Evolutionary conservation across 2,888 invertebrate species (phyloP).

Genomic region (Hydropsyche betteni): DNA sequence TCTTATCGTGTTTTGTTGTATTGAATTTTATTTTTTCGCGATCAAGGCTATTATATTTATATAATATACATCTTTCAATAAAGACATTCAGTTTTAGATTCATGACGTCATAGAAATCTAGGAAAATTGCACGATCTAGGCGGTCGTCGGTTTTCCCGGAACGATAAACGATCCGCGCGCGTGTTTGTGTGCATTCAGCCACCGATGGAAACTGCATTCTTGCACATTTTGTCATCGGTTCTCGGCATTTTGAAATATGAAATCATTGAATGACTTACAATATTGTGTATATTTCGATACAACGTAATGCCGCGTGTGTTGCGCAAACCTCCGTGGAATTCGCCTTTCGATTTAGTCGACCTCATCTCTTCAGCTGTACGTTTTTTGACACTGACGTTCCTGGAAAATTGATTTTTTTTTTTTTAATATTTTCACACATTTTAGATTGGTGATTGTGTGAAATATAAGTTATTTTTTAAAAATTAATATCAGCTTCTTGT

Average conservation of each 20-base stretch:
- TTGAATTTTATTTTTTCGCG: too few relatives aligned
- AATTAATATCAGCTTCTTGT: too few relatives aligned
- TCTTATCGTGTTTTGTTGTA: too few relatives aligned
- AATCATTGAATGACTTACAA: slow-evolving; percentile 20
- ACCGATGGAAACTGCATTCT: slow-evolving; percentile 21
- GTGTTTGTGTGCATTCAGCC: neutral
- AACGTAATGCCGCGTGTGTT: too few relatives aligned
- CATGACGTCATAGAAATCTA: neutral
- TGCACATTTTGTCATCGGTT: slow-evolving; percentile 30
- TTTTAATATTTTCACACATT: too few relatives aligned
- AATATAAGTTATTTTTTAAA: neutral
- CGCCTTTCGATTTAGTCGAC: neutral
- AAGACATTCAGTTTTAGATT: too few relatives aligned
- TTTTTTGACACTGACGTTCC: neutral
- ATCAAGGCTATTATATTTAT: too few relatives aligned
- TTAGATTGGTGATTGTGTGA: too few relatives aligned
- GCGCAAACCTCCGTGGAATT: too few relatives aligned
- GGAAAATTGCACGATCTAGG: neutral
- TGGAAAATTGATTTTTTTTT: too few relatives aligned
- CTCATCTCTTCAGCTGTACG: neutral
- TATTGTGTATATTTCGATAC: too few relatives aligned
- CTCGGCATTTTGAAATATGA: slow-evolving; percentile 28
- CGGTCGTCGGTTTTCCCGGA: slow-evolving; percentile 1
- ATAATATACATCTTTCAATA: too few relatives aligned
- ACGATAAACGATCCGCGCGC: neutral